phyloP scores from a whole-genome alignment of 2,113 vertebrate species.

The Odontophorus gujanensis region DNA sequence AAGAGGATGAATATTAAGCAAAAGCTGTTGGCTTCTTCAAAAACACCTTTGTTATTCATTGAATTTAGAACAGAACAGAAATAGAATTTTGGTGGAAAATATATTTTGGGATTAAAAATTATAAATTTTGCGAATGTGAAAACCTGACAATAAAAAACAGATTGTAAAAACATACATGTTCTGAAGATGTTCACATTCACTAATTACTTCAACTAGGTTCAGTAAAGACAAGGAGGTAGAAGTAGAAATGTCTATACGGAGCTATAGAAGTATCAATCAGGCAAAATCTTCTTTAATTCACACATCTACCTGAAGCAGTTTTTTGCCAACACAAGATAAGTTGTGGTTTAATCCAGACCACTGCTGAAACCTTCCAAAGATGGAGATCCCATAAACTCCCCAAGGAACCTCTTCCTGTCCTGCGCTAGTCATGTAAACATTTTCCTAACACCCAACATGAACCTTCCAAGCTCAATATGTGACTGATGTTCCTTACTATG shows the following conservation, averaged over 20 bases:
- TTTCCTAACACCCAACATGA: not conserved
- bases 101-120: not conserved
- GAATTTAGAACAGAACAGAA: not conserved
- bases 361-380: not conserved
- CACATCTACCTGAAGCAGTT: not conserved
- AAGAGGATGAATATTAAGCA: not conserved
- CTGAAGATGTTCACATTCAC: not conserved
- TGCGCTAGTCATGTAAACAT: not conserved
- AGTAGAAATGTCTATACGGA: not conserved
- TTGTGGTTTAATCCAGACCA: not conserved
- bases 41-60: not conserved
- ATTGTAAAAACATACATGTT: not conserved
- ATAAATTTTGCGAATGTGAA: not conserved
- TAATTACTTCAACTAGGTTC: not conserved
- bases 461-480: not conserved
- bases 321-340: not conserved
- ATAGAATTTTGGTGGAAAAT: not conserved
- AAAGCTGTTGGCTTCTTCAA: not conserved
- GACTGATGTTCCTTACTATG: not conserved
- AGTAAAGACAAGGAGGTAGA: not conserved
- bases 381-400: not conserved
- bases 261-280: not conserved
- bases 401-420: not conserved
- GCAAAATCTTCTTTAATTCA: not conserved
- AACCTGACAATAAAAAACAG: not conserved